Base-by-base conservation (phyloP, 2,888 invertebrate species). In the Hermaeophaga mercurialis region DNA sequence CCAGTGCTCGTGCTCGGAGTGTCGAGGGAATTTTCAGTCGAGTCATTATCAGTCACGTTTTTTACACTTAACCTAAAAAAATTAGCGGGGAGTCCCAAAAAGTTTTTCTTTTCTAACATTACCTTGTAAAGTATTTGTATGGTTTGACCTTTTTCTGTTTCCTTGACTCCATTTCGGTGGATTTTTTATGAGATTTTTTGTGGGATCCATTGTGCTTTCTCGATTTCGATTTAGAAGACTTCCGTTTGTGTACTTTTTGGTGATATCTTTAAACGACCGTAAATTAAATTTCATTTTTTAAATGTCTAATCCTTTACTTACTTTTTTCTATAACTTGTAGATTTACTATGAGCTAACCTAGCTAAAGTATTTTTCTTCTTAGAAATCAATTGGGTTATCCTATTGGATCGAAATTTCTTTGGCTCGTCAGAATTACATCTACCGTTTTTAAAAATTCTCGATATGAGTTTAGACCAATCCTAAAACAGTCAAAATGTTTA, bases 301-400 rank as follows among this genome's bases (percentile, higher is more conserved):
- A 34, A 36, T 11, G 8, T 36, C n/a, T n/a, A n/a, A n/a, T n/a
- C n/a, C n/a, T n/a, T n/a, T n/a, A 55, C 63, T 56, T 45, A 69
- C 68, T 59, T 63, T 59, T 61, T 56, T 41, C 67, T 57, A 38
- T 65, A 65, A 28, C 76, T 77, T 54, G 79, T 70, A 41, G 81
- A 79, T 72, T 86, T 87, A 58, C 80, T 74, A 44, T 82, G 82
- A 5, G 88, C 85, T 66, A 85, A 76, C 58, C 85, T 84, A 45
- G 84, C 79, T 31, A 88, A 78, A 52, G 87, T 86, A 39, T 85
- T 82, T 45, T 88, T 83, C 52, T 90, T 86, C 60, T 88, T 85
- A 2, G 88, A 86, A 53, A 90, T 89, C 44, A 90, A 76, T 63
- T 87, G 86, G 14, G 88, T 87, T 67, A 90, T 84, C 59, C 88